These are phyloP conservation scores for Otocyon megalotis DNA, from an alignment of 2,113 vertebrate genomes.

Conservation along the genomic window DNA sequence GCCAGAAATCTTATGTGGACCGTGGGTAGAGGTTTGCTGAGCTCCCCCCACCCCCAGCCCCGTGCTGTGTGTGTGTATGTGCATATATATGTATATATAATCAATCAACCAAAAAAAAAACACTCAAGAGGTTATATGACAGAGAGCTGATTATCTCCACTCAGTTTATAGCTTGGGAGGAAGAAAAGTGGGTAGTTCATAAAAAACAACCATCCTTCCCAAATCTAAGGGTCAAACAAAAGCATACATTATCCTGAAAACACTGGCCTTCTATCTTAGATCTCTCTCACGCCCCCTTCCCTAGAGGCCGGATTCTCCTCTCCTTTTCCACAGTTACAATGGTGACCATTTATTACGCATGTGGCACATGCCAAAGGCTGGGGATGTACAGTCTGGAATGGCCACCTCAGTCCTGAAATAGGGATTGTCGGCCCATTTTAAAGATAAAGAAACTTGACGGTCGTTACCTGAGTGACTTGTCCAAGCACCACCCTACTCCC, in stretches of 20 bases:
- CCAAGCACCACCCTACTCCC: background rate
- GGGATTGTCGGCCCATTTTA: background rate
- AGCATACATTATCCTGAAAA: constrained; percentile 65
- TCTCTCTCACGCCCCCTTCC: constrained; percentile 27
- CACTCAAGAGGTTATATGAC: background rate
- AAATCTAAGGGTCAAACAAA: constrained; percentile 64
- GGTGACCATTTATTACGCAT: constrained; percentile 33
- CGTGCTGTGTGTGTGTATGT: background rate
- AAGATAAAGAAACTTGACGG: constrained; percentile 38
- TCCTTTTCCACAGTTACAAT: constrained; percentile 19
- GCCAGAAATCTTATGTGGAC: background rate
- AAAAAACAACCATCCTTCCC: constrained; percentile 62
- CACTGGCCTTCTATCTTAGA: constrained; percentile 66
- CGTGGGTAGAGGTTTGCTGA: background rate
- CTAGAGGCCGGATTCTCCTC: constrained; percentile 19
- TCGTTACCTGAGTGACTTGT: background rate
- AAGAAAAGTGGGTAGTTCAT: constrained; percentile 63
- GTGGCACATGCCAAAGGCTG: background rate
- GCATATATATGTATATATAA: background rate
- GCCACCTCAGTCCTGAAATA: background rate
- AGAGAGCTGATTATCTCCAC: constrained; percentile 64
- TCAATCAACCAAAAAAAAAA: constrained; percentile 3
- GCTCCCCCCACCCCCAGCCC: background rate
- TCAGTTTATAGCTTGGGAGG: constrained; percentile 53
- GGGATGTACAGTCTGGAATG: background rate